A percentile compares a stretch with the other conserved stretches of the same genome.
Conservation (phyloP, 2,113 vertebrate species). For the Salminus brasiliensis region DNA sequence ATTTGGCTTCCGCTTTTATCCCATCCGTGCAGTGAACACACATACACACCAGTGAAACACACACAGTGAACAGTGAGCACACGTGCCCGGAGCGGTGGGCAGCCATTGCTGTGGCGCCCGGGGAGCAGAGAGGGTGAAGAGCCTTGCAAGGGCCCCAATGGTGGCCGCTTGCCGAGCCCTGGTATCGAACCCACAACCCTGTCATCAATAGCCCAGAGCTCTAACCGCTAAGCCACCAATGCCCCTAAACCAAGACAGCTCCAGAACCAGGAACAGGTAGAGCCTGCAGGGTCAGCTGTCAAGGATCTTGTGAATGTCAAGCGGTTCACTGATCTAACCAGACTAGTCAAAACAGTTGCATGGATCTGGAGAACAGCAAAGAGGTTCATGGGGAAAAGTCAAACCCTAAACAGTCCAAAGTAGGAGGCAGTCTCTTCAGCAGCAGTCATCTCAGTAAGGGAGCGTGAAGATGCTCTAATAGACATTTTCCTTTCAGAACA, state of each 20-base stretch:
- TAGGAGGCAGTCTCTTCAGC: slow-evolving; percentile 11
- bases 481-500: slow-evolving; percentile 17
- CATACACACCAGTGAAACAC: too few relatives aligned
- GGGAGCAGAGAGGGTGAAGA: too few relatives aligned
- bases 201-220: too few relatives aligned
- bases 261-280: not conserved
- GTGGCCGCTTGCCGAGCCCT: too few relatives aligned
- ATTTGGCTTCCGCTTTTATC: too few relatives aligned
- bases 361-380: slow-evolving; percentile 31
- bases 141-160: too few relatives aligned
- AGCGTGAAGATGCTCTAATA: slow-evolving; percentile 10
- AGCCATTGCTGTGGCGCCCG: too few relatives aligned
- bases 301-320: slow-evolving; percentile 16
- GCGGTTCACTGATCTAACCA: slow-evolving; percentile 5
- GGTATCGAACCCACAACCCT: too few relatives aligned
- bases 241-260: not conserved
- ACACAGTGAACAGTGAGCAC: too few relatives aligned
- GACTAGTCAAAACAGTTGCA: not conserved
- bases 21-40: too few relatives aligned
- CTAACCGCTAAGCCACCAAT: too few relatives aligned
- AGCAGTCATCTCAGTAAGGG: not conserved
- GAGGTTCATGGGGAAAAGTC: not conserved
- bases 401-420: not conserved
- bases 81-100: too few relatives aligned
- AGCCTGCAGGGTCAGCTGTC: slow-evolving; percentile 5